phyloP scores from a whole-genome alignment of 2,113 vertebrate species.

The Dasyurus viverrinus region DNA sequence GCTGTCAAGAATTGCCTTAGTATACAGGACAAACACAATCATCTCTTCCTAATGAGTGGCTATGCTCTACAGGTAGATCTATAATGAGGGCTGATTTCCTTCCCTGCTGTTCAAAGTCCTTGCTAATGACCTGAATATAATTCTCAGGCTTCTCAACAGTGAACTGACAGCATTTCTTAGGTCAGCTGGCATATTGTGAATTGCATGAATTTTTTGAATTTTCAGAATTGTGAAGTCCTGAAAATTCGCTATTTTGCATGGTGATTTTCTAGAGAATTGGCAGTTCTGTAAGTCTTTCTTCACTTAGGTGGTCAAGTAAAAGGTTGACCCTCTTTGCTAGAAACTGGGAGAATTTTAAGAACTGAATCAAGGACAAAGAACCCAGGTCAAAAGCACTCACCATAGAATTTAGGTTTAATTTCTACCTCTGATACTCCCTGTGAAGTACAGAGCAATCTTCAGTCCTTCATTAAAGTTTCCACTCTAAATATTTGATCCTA shows the following conservation, averaged over 20 bases:
- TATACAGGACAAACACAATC: not conserved
- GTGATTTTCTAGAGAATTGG: not conserved
- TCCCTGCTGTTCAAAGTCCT: constrained; percentile 12
- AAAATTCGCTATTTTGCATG: not conserved
- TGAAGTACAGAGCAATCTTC: not conserved
- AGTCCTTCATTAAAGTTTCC: not conserved
- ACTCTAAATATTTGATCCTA: not conserved
- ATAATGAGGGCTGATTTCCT: not conserved
- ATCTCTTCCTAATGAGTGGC: constrained; percentile 4
- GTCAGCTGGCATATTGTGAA: constrained; percentile 6
- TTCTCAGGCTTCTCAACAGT: constrained; percentile 7
- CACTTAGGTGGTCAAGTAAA: constrained; percentile 8
- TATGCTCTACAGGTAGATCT: constrained; percentile 23
- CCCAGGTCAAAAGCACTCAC: not conserved
- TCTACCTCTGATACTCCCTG: not conserved
- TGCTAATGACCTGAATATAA: constrained; percentile 9
- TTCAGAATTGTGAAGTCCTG: not conserved
- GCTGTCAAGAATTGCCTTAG: constrained; percentile 17
- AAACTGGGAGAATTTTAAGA: not conserved
- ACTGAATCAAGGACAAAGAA: not conserved
- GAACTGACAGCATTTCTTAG: not conserved
- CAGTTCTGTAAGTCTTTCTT: not conserved
- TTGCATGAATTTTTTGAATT: not conserved
- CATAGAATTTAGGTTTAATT: not conserved
- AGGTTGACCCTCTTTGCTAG: not conserved